phyloP scores from a whole-genome alignment of 53 echinoderm and acorn worm genomes.

The Temnopleurus reevesii region DNA sequence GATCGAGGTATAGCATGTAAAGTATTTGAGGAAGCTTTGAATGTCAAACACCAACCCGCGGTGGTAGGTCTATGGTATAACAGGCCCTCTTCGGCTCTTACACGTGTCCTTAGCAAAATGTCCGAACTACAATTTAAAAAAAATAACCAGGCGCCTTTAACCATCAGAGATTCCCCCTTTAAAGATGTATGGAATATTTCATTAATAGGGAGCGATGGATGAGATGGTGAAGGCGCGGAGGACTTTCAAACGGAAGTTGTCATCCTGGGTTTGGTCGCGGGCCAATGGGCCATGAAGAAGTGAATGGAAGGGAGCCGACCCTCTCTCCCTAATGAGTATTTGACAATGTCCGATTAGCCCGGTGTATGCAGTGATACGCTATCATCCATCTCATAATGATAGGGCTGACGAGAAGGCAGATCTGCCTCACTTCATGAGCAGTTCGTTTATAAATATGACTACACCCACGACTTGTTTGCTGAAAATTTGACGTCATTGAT shows the following conservation, averaged over 20 bases:
- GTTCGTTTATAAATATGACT: constrained; percentile 41
- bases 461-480: constrained; percentile 56
- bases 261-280: constrained; percentile 10
- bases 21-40: not conserved
- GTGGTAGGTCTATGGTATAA: not conserved
- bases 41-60: not conserved
- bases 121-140: too few relatives aligned
- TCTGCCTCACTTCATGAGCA: constrained; percentile 13
- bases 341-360: constrained; percentile 35
- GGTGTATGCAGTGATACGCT: constrained; percentile 20
- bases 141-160: not conserved
- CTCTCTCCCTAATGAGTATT: constrained; percentile 40
- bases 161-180: not conserved
- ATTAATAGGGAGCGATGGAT: not conserved
- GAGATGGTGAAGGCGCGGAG: not conserved
- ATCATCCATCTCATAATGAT: constrained; percentile 34
- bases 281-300: constrained; percentile 31
- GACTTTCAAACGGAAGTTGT: constrained; percentile 7
- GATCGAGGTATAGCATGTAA: too few relatives aligned
- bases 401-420: constrained; percentile 3
- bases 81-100: not conserved
- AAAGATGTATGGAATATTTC: not conserved
- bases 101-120: too few relatives aligned
- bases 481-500: constrained; percentile 44
- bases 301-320: not conserved